Evolutionary conservation across 2,888 invertebrate species (phyloP).

Genomic region (Idaea biselata): DNA sequence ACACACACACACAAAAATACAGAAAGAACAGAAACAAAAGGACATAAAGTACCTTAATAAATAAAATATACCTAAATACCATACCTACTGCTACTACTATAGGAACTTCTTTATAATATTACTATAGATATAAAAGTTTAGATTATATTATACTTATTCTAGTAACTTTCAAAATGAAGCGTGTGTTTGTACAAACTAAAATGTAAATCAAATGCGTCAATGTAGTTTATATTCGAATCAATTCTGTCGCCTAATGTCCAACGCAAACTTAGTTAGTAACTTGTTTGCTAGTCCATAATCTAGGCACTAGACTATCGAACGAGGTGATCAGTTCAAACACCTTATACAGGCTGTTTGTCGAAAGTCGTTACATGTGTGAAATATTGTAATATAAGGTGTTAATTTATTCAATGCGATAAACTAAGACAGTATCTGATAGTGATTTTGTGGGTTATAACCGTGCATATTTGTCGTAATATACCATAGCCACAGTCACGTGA

Average conservation of each 20-base stretch:
- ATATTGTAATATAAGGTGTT: conserved; percentile 25
- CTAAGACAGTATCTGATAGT: background rate
- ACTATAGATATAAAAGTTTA: too few relatives aligned
- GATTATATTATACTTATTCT: background rate
- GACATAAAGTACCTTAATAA: too few relatives aligned
- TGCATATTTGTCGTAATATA: background rate
- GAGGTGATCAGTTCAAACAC: conserved; percentile 26
- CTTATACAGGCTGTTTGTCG: conserved; percentile 20
- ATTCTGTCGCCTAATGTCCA: conserved; percentile 13
- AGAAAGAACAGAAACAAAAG: too few relatives aligned
- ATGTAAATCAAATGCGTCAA: background rate
- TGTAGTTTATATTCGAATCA: background rate
- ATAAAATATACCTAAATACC: too few relatives aligned
- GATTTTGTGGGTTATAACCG: background rate
- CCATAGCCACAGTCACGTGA: background rate
- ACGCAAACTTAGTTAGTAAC: conserved; percentile 19
- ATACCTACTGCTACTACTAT: too few relatives aligned
- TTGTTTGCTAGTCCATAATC: conserved; percentile 15
- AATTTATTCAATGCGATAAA: conserved; percentile 28
- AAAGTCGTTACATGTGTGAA: conserved; percentile 25
- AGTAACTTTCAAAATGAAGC: background rate
- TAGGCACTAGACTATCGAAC: conserved; percentile 19
- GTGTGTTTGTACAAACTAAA: background rate
- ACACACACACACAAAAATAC: too few relatives aligned
- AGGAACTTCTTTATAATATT: too few relatives aligned